A percentile compares a stretch with the other conserved stretches of the same genome.
These are phyloP conservation scores for Somateria mollissima DNA, from an alignment of 2,797 vertebrate genomes.

Conservation along the genomic window DNA sequence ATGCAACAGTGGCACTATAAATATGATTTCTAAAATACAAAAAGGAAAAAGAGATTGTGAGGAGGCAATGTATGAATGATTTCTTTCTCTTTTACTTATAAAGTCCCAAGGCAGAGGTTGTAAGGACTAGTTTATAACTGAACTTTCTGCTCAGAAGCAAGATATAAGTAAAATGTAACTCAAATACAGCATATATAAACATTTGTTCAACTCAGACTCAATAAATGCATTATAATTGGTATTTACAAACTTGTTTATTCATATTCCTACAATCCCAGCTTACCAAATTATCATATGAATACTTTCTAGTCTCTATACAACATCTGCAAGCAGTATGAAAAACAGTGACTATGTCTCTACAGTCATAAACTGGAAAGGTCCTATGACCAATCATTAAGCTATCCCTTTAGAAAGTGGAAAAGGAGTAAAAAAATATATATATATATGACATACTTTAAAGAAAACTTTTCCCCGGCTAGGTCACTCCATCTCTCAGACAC, in stretches of 20 bases:
- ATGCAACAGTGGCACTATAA: background rate
- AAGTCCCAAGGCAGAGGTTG: conserved; percentile 2
- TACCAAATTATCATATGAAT: conserved; percentile 37
- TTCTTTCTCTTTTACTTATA: background rate
- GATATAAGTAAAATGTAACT: background rate
- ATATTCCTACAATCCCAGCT: conserved; percentile 12
- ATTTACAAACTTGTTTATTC: conserved; percentile 51
- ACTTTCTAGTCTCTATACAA: background rate
- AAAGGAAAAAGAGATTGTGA: background rate
- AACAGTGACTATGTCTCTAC: background rate
- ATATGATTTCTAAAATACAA: background rate
- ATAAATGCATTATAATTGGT: conserved; percentile 26
- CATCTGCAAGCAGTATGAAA: conserved; percentile 11
- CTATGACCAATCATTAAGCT: background rate
- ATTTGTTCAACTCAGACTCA: background rate
- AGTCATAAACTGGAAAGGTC: background rate
- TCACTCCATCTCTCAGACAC: background rate
- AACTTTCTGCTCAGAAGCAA: background rate
- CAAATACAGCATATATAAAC: background rate
- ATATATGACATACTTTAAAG: background rate
- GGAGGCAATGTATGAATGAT: background rate
- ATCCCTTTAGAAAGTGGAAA: background rate
- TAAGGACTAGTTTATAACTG: background rate
- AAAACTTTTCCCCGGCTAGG: background rate
- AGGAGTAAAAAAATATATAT: background rate